A percentile compares a stretch with the other conserved stretches of the same genome.
Conservation (phyloP, 1,140 invertebrate genomes). For the Drosophila cardini region DNA sequence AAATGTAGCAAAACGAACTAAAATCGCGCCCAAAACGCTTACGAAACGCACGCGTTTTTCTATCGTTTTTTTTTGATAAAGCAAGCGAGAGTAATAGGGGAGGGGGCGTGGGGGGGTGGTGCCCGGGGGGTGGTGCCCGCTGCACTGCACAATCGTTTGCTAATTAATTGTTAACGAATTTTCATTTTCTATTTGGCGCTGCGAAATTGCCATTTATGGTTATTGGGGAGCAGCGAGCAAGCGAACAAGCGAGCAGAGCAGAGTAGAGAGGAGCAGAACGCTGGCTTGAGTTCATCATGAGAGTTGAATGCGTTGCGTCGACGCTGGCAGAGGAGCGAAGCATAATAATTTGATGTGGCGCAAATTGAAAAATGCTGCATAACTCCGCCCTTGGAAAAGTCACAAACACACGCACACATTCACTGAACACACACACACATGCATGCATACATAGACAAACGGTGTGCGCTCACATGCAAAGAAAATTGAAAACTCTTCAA, state of each 20-base stretch:
- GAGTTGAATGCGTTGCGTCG: conserved; percentile 17
- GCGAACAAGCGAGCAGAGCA: no score
- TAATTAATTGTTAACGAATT: conserved; percentile 81
- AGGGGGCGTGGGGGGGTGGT: no score
- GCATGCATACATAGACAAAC: background rate
- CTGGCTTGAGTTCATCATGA: background rate
- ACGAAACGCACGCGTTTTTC: conserved; percentile 21
- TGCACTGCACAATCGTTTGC: conserved; percentile 29
- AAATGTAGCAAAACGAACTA: background rate
- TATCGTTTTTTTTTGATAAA: background rate
- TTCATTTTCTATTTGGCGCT: conserved; percentile 74
- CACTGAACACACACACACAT: background rate
- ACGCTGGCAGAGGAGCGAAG: conserved; percentile 42
- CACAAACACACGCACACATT: conserved; percentile 26
- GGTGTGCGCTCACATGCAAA: conserved; percentile 23
- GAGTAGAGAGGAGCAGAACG: background rate
- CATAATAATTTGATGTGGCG: conserved; percentile 83
- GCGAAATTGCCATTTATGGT: conserved; percentile 75
- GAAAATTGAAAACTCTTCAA: conserved; percentile 82
- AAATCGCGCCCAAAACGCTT: conserved; percentile 22
- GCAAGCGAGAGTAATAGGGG: background rate
- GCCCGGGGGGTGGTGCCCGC: background rate
- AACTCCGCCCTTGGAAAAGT: conserved; percentile 83
- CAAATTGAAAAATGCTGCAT: conserved; percentile 84
- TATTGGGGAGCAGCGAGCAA: conserved; percentile 37